A percentile compares a stretch with the other conserved stretches of the same genome.
phyloP scores from a whole-genome alignment of 30 jellyfish, hydroid and myxozoan genomes.

The Aurelia aurita region DNA sequence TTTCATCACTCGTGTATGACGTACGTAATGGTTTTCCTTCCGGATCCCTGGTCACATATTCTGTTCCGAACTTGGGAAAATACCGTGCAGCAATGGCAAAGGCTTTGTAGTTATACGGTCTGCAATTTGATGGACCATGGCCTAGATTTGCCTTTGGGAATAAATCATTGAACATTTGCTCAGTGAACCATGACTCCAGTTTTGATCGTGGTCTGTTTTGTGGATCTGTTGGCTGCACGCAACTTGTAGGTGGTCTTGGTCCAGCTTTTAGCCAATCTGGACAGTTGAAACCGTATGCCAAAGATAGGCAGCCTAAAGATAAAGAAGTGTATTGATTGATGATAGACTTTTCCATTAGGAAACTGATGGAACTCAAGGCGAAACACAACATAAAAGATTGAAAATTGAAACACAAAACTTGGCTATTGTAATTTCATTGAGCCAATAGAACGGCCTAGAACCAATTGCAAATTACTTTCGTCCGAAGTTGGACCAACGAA shows the following conservation, averaged over 20 bases:
- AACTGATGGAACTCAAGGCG: too few species aligned
- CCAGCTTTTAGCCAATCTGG: constrained; percentile 88
- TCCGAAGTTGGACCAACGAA: too few species aligned
- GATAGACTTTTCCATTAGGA: too few species aligned
- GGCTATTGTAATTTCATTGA: too few species aligned
- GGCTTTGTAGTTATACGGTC: constrained; percentile 94
- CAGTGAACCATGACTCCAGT: constrained; percentile 90
- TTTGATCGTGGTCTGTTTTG: constrained; percentile 81
- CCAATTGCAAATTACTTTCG: too few species aligned
- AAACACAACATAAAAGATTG: too few species aligned
- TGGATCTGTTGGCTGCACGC: constrained; percentile 91
- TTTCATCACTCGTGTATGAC: constrained; percentile 69
- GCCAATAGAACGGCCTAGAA: too few species aligned
- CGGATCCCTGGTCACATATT: constrained; percentile 81
- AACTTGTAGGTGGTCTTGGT: constrained; percentile 72
- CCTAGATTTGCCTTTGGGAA: constrained; percentile 94
- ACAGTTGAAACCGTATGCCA: constrained; percentile 74
- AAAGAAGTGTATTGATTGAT: too few species aligned
- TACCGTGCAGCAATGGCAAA: constrained; percentile 89
- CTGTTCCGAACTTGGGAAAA: constrained; percentile 94
- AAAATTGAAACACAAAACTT: too few species aligned
- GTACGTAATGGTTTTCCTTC: constrained; percentile 61
- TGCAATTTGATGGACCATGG: constrained; percentile 89
- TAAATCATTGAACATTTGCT: constrained; percentile 77
- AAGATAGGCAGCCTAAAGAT: constrained; percentile 21